Percentiles rank a stretch among this genome's conserved stretches.
Conservation (phyloP, 1,140 invertebrate species). For the Drosophila bocqueti region DNA sequence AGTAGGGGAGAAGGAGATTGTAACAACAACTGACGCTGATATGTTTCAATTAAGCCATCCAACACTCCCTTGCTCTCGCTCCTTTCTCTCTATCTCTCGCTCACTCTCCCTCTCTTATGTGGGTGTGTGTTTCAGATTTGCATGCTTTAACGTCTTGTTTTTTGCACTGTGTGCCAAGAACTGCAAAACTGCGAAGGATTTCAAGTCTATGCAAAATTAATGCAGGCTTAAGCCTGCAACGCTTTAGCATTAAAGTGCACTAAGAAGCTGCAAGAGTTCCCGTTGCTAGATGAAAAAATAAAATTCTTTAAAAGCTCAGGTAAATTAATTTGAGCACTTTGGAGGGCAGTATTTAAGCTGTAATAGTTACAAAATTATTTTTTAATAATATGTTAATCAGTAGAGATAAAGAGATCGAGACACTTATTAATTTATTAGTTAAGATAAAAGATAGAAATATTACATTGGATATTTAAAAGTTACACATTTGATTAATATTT, state of each 20-base stretch:
- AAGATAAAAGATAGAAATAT: too few species aligned
- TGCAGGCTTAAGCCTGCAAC: neutral
- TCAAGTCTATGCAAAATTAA: constrained; percentile 1
- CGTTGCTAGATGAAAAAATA: too few species aligned
- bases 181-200: neutral
- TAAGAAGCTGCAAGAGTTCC: neutral
- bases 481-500: neutral
- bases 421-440: too few species aligned
- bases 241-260: neutral
- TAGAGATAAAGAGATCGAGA: neutral
- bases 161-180: constrained; percentile 1
- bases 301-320: too few species aligned
- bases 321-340: too few species aligned
- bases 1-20: neutral
- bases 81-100: neutral
- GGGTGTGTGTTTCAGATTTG: constrained; percentile 32
- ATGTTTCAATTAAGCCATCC: constrained; percentile 53
- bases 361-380: neutral
- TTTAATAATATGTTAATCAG: neutral
- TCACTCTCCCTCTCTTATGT: neutral
- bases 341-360: too few species aligned
- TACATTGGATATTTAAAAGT: neutral
- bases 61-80: neutral
- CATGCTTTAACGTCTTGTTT: constrained; percentile 29
- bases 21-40: constrained; percentile 37